Percentiles rank a stretch among this genome's conserved stretches.
Evolutionary conservation across 1,140 invertebrate species (phyloP).

Genomic region (Neelides sp.): DNA sequence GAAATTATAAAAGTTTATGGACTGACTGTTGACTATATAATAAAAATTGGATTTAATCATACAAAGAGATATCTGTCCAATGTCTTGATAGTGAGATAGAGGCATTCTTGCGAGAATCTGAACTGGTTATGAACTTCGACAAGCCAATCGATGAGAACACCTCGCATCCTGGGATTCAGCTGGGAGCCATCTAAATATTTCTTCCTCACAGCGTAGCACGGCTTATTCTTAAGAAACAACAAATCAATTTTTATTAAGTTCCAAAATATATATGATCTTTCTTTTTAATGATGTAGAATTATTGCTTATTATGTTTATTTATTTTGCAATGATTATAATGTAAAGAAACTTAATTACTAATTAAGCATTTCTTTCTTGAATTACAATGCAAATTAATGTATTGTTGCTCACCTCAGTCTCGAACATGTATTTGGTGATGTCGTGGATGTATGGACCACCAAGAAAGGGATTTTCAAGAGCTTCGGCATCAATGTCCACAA

Average conservation of each 20-base stretch:
- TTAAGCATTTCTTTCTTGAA: not conserved
- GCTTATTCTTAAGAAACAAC: conserved; percentile 37
- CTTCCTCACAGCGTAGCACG: conserved; percentile 46
- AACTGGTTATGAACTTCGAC: conserved; percentile 85
- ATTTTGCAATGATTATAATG: not conserved
- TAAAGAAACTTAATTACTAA: not conserved
- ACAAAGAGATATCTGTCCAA: conserved; percentile 86
- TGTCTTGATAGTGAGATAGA: conserved; percentile 75
- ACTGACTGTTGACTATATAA: no score
- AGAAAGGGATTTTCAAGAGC: conserved; percentile 60
- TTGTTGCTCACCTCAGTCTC: conserved; percentile 46
- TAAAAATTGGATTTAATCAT: conserved; percentile 24
- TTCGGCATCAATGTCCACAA: conserved; percentile 59
- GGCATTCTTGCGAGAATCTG: conserved; percentile 73
- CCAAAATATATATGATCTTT: not conserved
- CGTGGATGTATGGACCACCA: conserved; percentile 66
- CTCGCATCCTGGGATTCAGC: conserved; percentile 70
- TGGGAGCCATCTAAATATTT: conserved; percentile 51
- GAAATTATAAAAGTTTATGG: not conserved
- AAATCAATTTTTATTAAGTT: conserved; percentile 3
- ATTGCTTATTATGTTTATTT: not conserved
- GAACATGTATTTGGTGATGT: conserved; percentile 69
- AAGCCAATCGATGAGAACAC: conserved; percentile 83
- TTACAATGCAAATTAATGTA: conserved; percentile 13
- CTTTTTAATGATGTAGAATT: conserved; percentile 1